Percentiles rank a stretch among this genome's conserved stretches.
Evolutionary conservation across 2,888 invertebrate species (phyloP).

Genomic region (Galerucella calmariensis): DNA sequence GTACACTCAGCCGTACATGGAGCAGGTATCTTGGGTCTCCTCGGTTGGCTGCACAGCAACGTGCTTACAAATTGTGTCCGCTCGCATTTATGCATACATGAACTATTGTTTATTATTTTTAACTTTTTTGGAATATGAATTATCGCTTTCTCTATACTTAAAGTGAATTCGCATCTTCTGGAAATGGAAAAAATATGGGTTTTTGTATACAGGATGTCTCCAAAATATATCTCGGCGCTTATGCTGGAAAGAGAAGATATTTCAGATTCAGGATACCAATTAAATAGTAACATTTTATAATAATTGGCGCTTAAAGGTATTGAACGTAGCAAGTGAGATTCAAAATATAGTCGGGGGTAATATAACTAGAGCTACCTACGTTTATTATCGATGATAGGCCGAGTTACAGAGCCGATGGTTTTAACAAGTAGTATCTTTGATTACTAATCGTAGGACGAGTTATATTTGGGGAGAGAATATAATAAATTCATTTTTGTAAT

Average conservation of each 20-base stretch:
- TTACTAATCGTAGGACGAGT: too few species aligned
- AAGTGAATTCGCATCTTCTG: constrained; percentile 57
- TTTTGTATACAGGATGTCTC: neutral
- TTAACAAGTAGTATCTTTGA: too few species aligned
- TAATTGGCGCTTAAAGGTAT: neutral
- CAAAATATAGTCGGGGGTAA: too few species aligned
- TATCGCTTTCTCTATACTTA: constrained; percentile 57
- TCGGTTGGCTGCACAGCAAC: constrained; percentile 59
- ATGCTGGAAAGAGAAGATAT: too few species aligned
- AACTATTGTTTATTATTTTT: constrained; percentile 61
- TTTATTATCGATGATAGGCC: too few species aligned
- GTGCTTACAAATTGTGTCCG: constrained; percentile 62
- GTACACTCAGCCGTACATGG: constrained; percentile 60
- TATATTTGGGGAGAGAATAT: too few species aligned
- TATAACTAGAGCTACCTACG: too few species aligned
- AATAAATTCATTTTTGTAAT: too few species aligned
- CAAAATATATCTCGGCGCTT: neutral
- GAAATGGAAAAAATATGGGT: constrained; percentile 40
- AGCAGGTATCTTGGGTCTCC: constrained; percentile 59
- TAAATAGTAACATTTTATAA: too few species aligned
- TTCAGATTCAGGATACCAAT: too few species aligned
- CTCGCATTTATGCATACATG: constrained; percentile 61
- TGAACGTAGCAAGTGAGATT: too few species aligned
- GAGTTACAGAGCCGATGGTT: too few species aligned
- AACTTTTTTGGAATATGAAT: constrained; percentile 60